Evolutionary conservation across 2,888 invertebrate genomes (phyloP).

Genomic region (Campaea margaritaria): DNA sequence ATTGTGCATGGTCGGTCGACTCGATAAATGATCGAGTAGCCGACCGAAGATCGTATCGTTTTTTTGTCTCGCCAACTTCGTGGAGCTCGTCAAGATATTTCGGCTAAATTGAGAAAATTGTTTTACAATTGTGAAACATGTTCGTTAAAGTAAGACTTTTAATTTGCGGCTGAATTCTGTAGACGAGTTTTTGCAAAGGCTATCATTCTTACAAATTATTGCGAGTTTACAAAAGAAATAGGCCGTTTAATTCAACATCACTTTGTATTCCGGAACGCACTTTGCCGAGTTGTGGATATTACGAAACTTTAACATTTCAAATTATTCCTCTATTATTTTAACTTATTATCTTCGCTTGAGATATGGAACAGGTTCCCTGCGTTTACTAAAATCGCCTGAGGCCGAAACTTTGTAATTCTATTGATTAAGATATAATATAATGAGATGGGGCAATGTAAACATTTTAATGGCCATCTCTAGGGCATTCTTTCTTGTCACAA

Average conservation of each 20-base stretch:
- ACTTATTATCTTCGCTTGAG: conserved; percentile 51
- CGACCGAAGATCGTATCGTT: conserved; percentile 22
- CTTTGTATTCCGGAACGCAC: not conserved
- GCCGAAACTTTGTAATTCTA: conserved; percentile 43
- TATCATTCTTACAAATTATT: not conserved
- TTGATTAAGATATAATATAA: conserved; percentile 19
- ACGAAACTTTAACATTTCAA: conserved; percentile 58
- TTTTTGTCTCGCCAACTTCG: conserved; percentile 9
- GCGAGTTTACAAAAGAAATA: not conserved
- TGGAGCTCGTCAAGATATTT: conserved; percentile 17
- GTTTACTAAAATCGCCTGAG: conserved; percentile 49
- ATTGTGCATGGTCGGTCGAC: conserved; percentile 41
- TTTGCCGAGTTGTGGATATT: conserved; percentile 34
- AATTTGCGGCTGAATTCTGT: conserved; percentile 9
- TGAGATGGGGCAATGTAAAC: conserved; percentile 2
- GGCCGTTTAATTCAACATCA: no score
- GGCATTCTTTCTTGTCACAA: no score
- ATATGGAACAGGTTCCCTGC: conserved; percentile 54
- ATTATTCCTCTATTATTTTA: conserved; percentile 30
- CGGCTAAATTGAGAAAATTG: conserved; percentile 35
- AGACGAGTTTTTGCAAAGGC: conserved; percentile 13
- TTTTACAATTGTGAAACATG: conserved; percentile 29
- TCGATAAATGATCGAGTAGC: conserved; percentile 34
- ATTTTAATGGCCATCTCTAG: not conserved
- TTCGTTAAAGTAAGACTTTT: conserved; percentile 30